Percentiles rank a stretch among this genome's conserved stretches.
These are phyloP conservation scores for Therioaphis trifolii DNA, from an alignment of 2,888 invertebrate genomes.

Conservation along the genomic window DNA sequence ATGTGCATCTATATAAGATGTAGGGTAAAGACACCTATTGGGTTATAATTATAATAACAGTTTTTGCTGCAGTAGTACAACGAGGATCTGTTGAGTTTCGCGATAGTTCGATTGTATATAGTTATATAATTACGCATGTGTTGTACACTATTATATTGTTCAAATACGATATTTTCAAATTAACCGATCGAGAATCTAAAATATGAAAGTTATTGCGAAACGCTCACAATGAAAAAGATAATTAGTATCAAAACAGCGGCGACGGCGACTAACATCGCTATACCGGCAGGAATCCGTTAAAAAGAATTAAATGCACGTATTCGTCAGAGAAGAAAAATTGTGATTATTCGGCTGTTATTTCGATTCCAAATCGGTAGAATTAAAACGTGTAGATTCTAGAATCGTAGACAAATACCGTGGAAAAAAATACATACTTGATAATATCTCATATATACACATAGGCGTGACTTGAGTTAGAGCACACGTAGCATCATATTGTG, in stretches of 20 bases:
- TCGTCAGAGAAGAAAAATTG: no score
- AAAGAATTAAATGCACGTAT: background rate
- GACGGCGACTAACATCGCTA: background rate
- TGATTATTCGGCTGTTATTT: no score
- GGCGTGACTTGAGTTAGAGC: no score
- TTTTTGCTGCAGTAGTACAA: background rate
- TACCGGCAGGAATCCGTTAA: background rate
- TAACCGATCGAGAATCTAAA: conserved; percentile 49
- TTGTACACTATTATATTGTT: conserved; percentile 39
- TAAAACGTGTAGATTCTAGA: no score
- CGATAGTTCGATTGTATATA: conserved; percentile 35
- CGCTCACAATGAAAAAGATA: conserved; percentile 38
- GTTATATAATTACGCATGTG: conserved; percentile 40
- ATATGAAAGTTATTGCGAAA: conserved; percentile 60
- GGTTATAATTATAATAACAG: background rate
- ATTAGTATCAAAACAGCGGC: conserved; percentile 9
- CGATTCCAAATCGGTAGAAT: no score
- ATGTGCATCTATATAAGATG: no score
- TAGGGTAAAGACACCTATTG: background rate
- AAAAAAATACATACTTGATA: no score
- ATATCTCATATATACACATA: no score
- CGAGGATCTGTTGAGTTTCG: conserved; percentile 30
- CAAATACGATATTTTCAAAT: conserved; percentile 49
- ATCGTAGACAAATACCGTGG: no score
- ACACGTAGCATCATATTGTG: no score